Base-by-base conservation (phyloP, 2,888 invertebrate genomes). In the Eucriotettix oculatus region DNA sequence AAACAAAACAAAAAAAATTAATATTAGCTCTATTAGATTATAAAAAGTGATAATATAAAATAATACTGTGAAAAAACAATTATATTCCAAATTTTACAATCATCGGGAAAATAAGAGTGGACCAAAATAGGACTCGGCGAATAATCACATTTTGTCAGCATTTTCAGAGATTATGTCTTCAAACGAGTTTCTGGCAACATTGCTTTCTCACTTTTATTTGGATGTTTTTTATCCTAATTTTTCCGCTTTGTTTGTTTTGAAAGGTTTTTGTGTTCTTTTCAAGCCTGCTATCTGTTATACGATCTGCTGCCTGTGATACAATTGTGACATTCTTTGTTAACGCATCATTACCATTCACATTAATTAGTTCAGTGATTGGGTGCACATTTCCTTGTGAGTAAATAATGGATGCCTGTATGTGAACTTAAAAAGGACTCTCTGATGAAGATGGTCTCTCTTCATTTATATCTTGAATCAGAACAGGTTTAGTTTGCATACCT, bases 341-440 rank as follows among this genome's bases (percentile, higher is more conserved):
- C 42, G 41, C 12, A 52, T 42, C 12, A 58, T 52, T 14, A 60
- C 54, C n/a, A 17, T 41, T 29, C 29, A 29, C 29, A 29, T 29
- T 29, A 29, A 29, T 29, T 29, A 29, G 29, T 29, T 29, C 29
- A 29, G 29, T 29, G 29, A 29, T 29, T 29, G 29, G 29, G 29
- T 29, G 29, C 29, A 5, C 29, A 29, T 29, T n/a, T 48, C 5
- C 62, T 29, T 64, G 60, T 17, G 79, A 79, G 62, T 83, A 77
- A 0, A 80, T 76, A 17, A 82, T 76, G 62, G 78, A 76, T 52
- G 82, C 79, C 66, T 79, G 72, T 42, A 83, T 74, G 65, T 80
- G 79, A n/a, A 83, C 76, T 74, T 83, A 82, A 65, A 79, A 82
- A 14, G 78, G 76, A 64, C 79, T 79, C 63, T 79, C 79, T 40